phyloP scores from a whole-genome alignment of 2,797 vertebrate species.

The Astyanax mexicanus region DNA sequence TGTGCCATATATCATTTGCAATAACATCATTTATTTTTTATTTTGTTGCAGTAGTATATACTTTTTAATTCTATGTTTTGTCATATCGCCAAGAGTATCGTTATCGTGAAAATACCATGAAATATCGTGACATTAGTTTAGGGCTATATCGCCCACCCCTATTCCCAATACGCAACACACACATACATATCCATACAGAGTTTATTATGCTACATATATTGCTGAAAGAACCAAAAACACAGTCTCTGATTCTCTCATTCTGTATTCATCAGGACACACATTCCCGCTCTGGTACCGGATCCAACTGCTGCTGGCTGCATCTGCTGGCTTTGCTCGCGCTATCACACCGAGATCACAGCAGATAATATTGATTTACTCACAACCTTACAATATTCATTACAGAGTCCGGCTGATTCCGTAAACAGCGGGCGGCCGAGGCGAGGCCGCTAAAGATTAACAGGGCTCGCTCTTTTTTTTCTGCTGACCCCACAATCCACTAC shows the following conservation, averaged over 20 bases:
- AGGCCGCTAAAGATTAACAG: constrained; percentile 44
- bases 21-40: too few relatives aligned
- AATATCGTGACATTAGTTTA: too few relatives aligned
- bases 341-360: constrained; percentile 37
- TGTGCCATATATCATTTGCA: too few relatives aligned
- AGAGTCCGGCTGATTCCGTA: constrained; percentile 54
- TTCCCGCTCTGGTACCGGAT: background rate
- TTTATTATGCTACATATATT: too few relatives aligned
- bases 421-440: constrained; percentile 35
- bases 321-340: constrained; percentile 22
- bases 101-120: too few relatives aligned
- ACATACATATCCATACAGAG: too few relatives aligned
- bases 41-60: too few relatives aligned
- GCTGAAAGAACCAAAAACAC: too few relatives aligned
- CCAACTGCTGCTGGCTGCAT: constrained; percentile 3
- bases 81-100: too few relatives aligned
- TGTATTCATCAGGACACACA: background rate
- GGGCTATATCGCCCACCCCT: too few relatives aligned
- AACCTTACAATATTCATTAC: constrained; percentile 53
- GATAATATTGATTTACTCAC: constrained; percentile 49
- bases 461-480: constrained; percentile 46
- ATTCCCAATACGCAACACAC: too few relatives aligned
- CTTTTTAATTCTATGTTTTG: too few relatives aligned
- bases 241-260: background rate
- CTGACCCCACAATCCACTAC: constrained; percentile 54